Evolutionary conservation across 2,888 invertebrate species (phyloP), one percentile per base, ranked within the genome.

Genomic region (Augiades crinisus): DNA sequence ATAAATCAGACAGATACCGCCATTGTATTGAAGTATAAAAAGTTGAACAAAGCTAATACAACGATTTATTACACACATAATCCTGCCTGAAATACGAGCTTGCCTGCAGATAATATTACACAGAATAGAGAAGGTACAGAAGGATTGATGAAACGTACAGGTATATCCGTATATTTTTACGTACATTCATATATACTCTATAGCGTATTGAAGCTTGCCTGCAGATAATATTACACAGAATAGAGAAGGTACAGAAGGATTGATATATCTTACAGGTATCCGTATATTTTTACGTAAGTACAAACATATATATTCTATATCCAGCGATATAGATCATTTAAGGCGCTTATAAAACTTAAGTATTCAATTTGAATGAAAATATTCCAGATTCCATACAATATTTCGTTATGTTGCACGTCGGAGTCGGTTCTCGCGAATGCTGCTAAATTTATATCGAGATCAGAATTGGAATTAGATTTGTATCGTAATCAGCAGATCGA

Each of bases 401-500:
- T 44, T 44, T 13, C 44, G 19, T 12, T 27, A 27, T 47, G 47
- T 27, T 19, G 17, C 27, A 12, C 37, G 37, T 47, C 37, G 37
- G 22, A 37, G 30, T n/a, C 17, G n/a, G 24, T 47, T 34, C 21
- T 45, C 43, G 43, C 45, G 45, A 34, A 34, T 47, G 47, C 37
- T 30, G 37, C 37, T 37, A 37, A 36, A 46, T 37, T 37, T 47
- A 47, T 37, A 37, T 37, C 47, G 30, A 47, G 27, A 47, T 47
- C 30, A 37, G 10, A 46, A 46, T 17, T 47, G 30, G 37, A 47
- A 38, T 47, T 37, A 47, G 47, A 47, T 47, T 47, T 30, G 38
- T 47, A 47, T 47, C 47, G 47, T 47, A 47, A 47, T 47, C 47
- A 47, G 24, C 38, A 47, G 47, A 47, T 47, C 37, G 47, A 36